Percentiles rank a stretch among this genome's conserved stretches.
Evolutionary conservation across 2,797 vertebrate species (phyloP).

Genomic region (Sciaenops ocellatus): DNA sequence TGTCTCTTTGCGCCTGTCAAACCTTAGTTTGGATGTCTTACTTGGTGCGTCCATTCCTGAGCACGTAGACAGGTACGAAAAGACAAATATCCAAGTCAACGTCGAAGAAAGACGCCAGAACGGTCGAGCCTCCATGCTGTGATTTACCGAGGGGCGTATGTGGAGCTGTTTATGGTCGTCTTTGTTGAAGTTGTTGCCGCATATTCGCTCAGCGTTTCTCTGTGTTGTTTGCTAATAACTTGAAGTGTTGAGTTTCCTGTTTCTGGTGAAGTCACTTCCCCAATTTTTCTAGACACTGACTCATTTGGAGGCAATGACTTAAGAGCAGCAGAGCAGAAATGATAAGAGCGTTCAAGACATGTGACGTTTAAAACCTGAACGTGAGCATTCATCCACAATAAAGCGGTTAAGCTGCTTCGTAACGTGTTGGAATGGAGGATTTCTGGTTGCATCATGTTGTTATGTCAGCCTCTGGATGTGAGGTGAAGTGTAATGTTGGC

Average conservation of each 20-base stretch:
- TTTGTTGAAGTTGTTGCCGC: not conserved
- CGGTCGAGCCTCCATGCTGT: slow-evolving; percentile 37
- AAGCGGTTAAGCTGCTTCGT: not conserved
- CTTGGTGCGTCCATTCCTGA: slow-evolving; percentile 31
- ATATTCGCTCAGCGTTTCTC: slow-evolving; percentile 9
- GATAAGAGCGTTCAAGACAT: not conserved
- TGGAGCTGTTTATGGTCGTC: not conserved
- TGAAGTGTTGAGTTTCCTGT: slow-evolving; percentile 65
- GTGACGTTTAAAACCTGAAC: not conserved
- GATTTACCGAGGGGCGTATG: not conserved
- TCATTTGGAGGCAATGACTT: slow-evolving; percentile 16
- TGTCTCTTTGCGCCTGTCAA: not conserved
- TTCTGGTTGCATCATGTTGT: slow-evolving; percentile 34
- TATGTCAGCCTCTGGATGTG: slow-evolving; percentile 22
- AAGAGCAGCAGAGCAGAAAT: slow-evolving; percentile 8
- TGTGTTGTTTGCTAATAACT: slow-evolving; percentile 22
- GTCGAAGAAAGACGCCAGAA: slow-evolving; percentile 1
- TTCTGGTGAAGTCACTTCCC: slow-evolving; percentile 71
- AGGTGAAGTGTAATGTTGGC: slow-evolving; percentile 54
- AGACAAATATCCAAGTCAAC: slow-evolving; percentile 46
- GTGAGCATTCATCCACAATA: no score
- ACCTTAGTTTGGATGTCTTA: slow-evolving; percentile 54
- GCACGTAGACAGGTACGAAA: slow-evolving; percentile 31
- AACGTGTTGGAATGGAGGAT: not conserved
- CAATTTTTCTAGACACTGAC: slow-evolving; percentile 50